Conservation (phyloP, 2,113 vertebrate genomes). For the Salvelinus sp. region DNA sequence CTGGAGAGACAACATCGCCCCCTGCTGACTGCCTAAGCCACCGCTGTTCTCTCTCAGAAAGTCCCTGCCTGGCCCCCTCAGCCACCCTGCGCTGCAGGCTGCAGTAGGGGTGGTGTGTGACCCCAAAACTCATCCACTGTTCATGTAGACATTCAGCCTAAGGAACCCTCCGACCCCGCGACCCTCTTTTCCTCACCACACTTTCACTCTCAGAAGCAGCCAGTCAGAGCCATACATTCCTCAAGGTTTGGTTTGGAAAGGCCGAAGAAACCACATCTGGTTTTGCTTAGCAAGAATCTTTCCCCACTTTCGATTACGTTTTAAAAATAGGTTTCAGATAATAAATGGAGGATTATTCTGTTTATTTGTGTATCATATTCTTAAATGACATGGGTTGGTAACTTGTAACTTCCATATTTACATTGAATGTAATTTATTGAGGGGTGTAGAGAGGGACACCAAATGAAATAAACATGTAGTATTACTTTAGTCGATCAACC, state of each 20-base stretch:
- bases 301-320: conserved; percentile 51
- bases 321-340: conserved; percentile 58
- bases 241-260: conserved; percentile 54
- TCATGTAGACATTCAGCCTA: conserved; percentile 41
- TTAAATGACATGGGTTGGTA: conserved; percentile 58
- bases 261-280: conserved; percentile 62
- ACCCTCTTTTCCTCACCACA: conserved; percentile 41
- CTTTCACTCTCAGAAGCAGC: conserved; percentile 20
- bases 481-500: not conserved
- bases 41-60: conserved; percentile 3
- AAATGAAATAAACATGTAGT: conserved; percentile 53
- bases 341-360: conserved; percentile 60
- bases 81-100: not conserved
- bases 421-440: conserved; percentile 57
- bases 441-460: conserved; percentile 44
- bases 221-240: conserved; percentile 58
- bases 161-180: conserved; percentile 52
- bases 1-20: conserved; percentile 61
- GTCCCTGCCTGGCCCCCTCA: not conserved
- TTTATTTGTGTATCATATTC: conserved; percentile 58
- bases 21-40: conserved; percentile 54
- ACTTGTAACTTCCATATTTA: conserved; percentile 66
- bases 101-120: conserved; percentile 20
- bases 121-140: conserved; percentile 37
- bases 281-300: conserved; percentile 61